Evolutionary conservation across 2,888 invertebrate genomes (phyloP).

Genomic region (Ommatoiulus sabulosus): DNA sequence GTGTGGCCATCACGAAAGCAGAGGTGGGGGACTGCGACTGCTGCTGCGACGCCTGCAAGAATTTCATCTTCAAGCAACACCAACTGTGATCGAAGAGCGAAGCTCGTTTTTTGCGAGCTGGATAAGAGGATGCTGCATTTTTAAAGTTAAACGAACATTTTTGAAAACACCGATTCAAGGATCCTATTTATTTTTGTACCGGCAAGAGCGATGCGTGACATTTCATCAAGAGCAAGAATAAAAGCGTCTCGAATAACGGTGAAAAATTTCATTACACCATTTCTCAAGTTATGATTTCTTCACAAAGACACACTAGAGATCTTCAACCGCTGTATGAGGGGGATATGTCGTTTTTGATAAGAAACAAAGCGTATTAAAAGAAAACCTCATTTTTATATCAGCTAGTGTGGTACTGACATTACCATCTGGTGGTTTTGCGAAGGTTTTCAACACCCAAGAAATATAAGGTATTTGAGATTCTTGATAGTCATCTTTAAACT

Average conservation of each 20-base stretch:
- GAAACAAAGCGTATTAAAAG: no score
- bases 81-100: constrained; percentile 16
- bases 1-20: constrained; percentile 56
- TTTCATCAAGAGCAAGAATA: no score
- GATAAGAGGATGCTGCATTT: background rate
- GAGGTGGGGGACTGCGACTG: constrained; percentile 55
- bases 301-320: no score
- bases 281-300: no score
- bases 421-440: background rate
- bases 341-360: no score
- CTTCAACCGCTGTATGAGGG: no score
- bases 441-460: background rate
- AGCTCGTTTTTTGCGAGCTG: background rate
- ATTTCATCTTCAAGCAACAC: constrained; percentile 54
- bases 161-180: background rate
- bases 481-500: background rate
- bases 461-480: background rate
- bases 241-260: no score
- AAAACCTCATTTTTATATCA: no score
- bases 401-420: no score
- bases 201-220: no score
- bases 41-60: constrained; percentile 55
- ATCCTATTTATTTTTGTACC: no score
- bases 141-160: background rate
- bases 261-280: no score